Conservation (phyloP, 2,113 vertebrate genomes). For the Clupea harengus region DNA sequence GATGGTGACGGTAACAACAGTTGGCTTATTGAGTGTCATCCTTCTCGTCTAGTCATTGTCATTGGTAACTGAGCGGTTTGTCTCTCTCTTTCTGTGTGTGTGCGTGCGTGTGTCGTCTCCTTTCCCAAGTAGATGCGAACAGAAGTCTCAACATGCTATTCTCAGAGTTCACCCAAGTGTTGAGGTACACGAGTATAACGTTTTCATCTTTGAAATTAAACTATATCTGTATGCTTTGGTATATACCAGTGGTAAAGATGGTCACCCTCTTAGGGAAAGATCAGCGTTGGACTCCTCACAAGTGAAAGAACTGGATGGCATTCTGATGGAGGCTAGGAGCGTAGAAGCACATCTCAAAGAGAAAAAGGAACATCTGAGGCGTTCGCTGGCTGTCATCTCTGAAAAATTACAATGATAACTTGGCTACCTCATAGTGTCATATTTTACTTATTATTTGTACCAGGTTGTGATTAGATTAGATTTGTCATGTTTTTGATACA, state of each 20-base stretch:
- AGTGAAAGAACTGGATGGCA: slow-evolving; percentile 63
- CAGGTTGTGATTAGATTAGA: not conserved
- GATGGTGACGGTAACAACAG: too few relatives aligned
- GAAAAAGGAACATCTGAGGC: slow-evolving; percentile 64
- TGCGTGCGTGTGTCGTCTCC: not conserved
- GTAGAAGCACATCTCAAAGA: slow-evolving; percentile 64
- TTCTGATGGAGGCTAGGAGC: slow-evolving; percentile 60
- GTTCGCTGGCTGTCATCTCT: slow-evolving; percentile 62
- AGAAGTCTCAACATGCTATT: slow-evolving; percentile 57
- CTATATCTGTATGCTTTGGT: too few relatives aligned
- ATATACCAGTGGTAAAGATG: not conserved
- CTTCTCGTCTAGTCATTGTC: too few relatives aligned
- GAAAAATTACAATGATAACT: slow-evolving; percentile 63
- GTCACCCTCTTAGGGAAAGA: slow-evolving; percentile 48
- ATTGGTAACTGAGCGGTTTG: too few relatives aligned
- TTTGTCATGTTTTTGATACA: not conserved
- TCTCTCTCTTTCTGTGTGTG: too few relatives aligned
- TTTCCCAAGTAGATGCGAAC: slow-evolving; percentile 52
- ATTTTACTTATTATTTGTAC: not conserved
- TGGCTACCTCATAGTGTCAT: not conserved
- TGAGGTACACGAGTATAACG: slow-evolving; percentile 54
- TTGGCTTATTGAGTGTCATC: too few relatives aligned
- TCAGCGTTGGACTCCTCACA: slow-evolving; percentile 55
- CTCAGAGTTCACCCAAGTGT: slow-evolving; percentile 57
- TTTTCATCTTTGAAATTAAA: not conserved